A percentile compares a stretch with the other conserved stretches of the same genome.
These are phyloP conservation scores for Drosophila paucipuncta DNA, from an alignment of 2,888 invertebrate species.

Conservation along the genomic window DNA sequence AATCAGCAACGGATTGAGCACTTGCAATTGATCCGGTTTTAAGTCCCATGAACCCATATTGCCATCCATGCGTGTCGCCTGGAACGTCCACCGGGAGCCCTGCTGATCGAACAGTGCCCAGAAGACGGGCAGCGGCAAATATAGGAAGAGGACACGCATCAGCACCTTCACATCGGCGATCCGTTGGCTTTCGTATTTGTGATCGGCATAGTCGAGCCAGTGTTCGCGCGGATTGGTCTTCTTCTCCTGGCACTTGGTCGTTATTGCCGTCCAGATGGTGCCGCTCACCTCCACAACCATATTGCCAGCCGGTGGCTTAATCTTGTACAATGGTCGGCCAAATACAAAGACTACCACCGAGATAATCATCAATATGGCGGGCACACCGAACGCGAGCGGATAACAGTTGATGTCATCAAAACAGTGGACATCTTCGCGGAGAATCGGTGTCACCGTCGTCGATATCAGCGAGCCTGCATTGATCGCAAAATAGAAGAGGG, in stretches of 20 bases:
- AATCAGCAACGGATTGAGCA: conserved; percentile 94
- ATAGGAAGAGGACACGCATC: conserved; percentile 91
- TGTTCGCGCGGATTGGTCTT: conserved; percentile 88
- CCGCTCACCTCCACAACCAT: conserved; percentile 88
- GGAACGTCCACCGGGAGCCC: conserved; percentile 97
- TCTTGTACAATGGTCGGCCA: conserved; percentile 88
- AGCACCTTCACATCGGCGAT: conserved; percentile 92
- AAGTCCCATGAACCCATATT: conserved; percentile 90
- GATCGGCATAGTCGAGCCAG: conserved; percentile 95
- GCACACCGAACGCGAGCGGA: conserved; percentile 91
- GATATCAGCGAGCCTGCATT: conserved; percentile 90
- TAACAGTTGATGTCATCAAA: conserved; percentile 89
- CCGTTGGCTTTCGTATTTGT: conserved; percentile 89
- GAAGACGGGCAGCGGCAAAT: conserved; percentile 94
- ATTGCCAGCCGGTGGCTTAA: conserved; percentile 89
- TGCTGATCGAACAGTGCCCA: conserved; percentile 98
- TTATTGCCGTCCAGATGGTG: conserved; percentile 88
- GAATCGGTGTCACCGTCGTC: conserved; percentile 90
- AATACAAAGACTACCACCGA: conserved; percentile 89
- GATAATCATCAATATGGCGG: conserved; percentile 86
- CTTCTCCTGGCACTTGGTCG: conserved; percentile 82
- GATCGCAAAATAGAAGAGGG: conserved; percentile 90
- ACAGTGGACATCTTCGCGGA: conserved; percentile 89
- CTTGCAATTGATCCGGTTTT: conserved; percentile 98
- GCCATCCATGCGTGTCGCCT: conserved; percentile 95